Base-by-base conservation (phyloP, 2,113 vertebrate species). In the Hiodon alosoides region DNA sequence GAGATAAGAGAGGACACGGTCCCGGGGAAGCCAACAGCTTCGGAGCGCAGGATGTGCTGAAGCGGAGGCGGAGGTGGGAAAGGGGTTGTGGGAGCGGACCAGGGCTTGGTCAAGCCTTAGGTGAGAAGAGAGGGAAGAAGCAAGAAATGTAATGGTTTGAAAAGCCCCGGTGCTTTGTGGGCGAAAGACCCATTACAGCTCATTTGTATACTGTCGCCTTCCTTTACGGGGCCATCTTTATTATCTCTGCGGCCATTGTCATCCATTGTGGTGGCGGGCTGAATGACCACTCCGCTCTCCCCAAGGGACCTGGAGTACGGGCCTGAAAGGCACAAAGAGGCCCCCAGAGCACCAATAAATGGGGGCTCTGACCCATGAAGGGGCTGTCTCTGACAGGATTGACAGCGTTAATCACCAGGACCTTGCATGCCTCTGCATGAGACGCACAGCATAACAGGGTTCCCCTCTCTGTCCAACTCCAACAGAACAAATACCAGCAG, bases 181-280 rank as follows among this genome's bases (percentile, higher is more conserved):
- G 46, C 9, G 64, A 3, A 47, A 76, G 81, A 70, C 76, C 67
- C 67, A 82, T 88, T 84, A 82, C 83, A 4, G 73, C 81, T 57
- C 67, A 79, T 85, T 89, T 87, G 86, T 86, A 85, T 79, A 71
- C 72, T 73, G n/a, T 77, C 77, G 71, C 81, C 75, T 78, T 78
- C 75, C 31, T 55, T 54, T 64, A 74, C 77, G 65, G 11, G 76
- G 72, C 74, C 65, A 71, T 82, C 76, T 85, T 83, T 81, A 83
- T 79, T 84, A 85, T 84, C 81, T 84, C 81, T 17, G 68, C 51
- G 6, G 0, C 78, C 57, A 83, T 86, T 87, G 83, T 87, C 82
- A 31, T 79, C 75, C 55, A 72, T 77, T 75, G 67, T 77, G 81
- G 79, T 84, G 87, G 84, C 77, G 78, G 86, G 78, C 76, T 48